phyloP scores from a whole-genome alignment of 2,797 vertebrate genomes.

The Rhodeus uyekii region DNA sequence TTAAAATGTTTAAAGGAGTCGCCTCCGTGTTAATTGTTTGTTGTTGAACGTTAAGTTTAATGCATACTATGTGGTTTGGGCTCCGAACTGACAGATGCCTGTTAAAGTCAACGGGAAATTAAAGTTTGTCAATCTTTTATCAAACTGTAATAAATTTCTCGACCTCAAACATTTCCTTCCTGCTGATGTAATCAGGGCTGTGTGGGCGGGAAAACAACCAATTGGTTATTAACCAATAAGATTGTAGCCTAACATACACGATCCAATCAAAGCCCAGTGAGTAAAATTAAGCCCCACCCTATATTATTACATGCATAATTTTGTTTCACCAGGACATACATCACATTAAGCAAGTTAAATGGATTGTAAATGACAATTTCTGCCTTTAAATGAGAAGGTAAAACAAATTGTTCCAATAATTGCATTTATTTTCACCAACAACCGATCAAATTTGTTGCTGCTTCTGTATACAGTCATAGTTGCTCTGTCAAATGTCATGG shows the following conservation, averaged over 20 bases:
- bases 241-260: neutral
- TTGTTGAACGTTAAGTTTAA: conserved; percentile 9
- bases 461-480: neutral
- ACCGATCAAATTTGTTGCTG: neutral
- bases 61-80: neutral
- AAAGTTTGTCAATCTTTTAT: no score
- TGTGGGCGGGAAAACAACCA: neutral
- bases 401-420: neutral
- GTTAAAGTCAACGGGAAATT: neutral
- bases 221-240: neutral
- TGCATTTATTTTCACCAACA: neutral
- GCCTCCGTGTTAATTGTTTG: conserved; percentile 9
- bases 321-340: no score
- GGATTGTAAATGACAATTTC: neutral
- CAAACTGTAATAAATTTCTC: neutral
- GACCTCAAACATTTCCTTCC: neutral
- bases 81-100: neutral
- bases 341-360: neutral
- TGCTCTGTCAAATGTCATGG: neutral
- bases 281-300: neutral
- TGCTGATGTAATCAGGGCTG: neutral
- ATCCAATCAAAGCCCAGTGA: neutral
- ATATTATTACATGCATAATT: neutral
- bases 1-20: conserved; percentile 23
- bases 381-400: neutral